A percentile compares a stretch with the other conserved stretches of the same genome.
phyloP scores from a whole-genome alignment of 2,888 invertebrate species.

The Hypercompe scribonia region DNA sequence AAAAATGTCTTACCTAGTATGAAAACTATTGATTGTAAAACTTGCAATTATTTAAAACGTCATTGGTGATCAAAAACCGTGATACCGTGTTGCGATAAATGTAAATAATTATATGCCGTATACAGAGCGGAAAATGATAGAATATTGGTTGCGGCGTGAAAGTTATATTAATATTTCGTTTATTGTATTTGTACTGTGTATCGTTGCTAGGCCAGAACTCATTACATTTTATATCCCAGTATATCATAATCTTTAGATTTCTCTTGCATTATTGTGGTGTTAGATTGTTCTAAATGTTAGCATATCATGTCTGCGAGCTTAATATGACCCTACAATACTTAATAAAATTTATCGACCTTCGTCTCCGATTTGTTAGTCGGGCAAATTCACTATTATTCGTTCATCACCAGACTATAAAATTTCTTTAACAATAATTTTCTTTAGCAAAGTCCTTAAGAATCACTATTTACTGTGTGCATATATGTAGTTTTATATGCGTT shows the following conservation, averaged over 20 bases:
- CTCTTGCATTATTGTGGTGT: not conserved
- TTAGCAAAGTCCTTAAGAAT: not conserved
- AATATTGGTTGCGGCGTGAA: slow-evolving; percentile 59
- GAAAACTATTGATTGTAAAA: slow-evolving; percentile 43
- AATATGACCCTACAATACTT: not conserved
- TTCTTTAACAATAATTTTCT: not conserved
- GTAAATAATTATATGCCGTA: slow-evolving; percentile 58
- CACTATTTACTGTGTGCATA: not conserved
- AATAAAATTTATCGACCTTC: not conserved
- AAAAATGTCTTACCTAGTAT: slow-evolving; percentile 19
- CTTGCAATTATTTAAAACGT: slow-evolving; percentile 49
- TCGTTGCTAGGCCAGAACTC: not conserved
- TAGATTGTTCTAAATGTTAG: not conserved
- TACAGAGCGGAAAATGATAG: slow-evolving; percentile 73
- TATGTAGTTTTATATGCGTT: not conserved
- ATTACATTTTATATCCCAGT: not conserved
- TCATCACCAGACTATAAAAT: not conserved
- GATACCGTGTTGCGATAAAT: slow-evolving; percentile 56
- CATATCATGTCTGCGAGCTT: not conserved
- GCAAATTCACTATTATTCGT: not conserved
- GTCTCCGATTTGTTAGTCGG: not conserved
- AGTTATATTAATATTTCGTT: slow-evolving; percentile 41
- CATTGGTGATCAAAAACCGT: slow-evolving; percentile 73
- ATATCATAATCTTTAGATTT: not conserved
- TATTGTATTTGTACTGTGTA: slow-evolving; percentile 25